These are phyloP conservation scores for Myripristis jacobus DNA, from an alignment of 2,797 vertebrate species.

Conservation along the genomic window DNA sequence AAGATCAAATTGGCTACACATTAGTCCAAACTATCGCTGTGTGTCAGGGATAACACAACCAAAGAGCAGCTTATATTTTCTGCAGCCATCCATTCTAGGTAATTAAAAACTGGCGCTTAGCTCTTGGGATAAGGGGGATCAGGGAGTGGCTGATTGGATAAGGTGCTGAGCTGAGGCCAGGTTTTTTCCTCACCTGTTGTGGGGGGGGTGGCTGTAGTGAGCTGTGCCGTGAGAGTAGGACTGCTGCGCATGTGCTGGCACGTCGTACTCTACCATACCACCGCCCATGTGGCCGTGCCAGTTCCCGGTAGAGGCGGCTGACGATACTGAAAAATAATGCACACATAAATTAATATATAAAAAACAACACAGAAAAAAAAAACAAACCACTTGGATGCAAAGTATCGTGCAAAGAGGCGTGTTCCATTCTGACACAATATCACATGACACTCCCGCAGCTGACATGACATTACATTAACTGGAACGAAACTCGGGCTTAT, in stretches of 20 bases:
- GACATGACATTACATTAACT: no score
- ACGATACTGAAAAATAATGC: slow-evolving; percentile 79
- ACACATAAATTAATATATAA: background rate
- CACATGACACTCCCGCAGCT: no score
- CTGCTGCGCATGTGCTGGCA: slow-evolving; percentile 79
- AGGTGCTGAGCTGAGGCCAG: slow-evolving; percentile 54
- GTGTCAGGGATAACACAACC: slow-evolving; percentile 26
- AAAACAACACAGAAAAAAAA: background rate
- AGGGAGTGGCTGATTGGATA: slow-evolving; percentile 73
- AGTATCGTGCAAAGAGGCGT: slow-evolving; percentile 1
- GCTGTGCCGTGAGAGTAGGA: slow-evolving; percentile 85
- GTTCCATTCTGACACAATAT: background rate
- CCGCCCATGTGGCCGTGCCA: slow-evolving; percentile 86
- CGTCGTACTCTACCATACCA: slow-evolving; percentile 85
- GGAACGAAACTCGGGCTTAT: no score
- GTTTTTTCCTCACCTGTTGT: slow-evolving; percentile 89
- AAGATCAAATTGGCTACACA: slow-evolving; percentile 32
- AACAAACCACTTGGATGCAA: background rate
- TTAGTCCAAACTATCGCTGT: slow-evolving; percentile 13
- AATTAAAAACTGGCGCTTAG: slow-evolving; percentile 67
- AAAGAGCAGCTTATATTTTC: slow-evolving; percentile 48
- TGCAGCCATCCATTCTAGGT: slow-evolving; percentile 41
- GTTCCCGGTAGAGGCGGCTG: slow-evolving; percentile 84
- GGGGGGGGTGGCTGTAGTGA: slow-evolving; percentile 86
- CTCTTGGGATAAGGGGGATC: slow-evolving; percentile 69